phyloP scores from a whole-genome alignment of 2,113 vertebrate species.

The Gallinago undulata region DNA sequence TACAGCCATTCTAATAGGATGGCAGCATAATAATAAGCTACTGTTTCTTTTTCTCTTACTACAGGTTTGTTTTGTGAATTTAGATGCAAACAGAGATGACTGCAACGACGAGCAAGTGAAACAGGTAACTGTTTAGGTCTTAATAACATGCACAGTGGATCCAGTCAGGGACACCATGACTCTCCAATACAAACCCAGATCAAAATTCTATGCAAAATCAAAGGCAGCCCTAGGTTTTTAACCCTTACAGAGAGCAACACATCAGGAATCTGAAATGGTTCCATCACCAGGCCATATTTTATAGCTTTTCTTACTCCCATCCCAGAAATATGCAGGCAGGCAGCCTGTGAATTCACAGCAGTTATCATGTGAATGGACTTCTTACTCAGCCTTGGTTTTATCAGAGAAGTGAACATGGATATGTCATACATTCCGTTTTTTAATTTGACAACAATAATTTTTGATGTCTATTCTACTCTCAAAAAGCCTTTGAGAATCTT shows the following conservation, averaged over 20 bases:
- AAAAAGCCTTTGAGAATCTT: not conserved
- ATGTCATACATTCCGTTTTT: not conserved
- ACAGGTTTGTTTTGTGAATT: slow-evolving; percentile 94
- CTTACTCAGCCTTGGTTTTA: not conserved
- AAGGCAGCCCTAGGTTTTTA: not conserved
- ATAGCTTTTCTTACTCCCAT: not conserved
- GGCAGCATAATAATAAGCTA: not conserved
- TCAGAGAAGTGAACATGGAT: not conserved
- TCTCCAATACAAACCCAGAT: not conserved
- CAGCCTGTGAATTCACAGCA: not conserved
- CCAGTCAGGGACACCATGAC: not conserved
- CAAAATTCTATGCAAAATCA: not conserved
- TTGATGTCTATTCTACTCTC: not conserved
- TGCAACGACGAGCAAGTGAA: slow-evolving; percentile 74
- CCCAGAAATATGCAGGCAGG: not conserved
- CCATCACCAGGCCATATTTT: not conserved
- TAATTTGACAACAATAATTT: not conserved
- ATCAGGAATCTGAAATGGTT: not conserved
- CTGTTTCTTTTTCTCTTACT: slow-evolving; percentile 11
- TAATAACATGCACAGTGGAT: not conserved
- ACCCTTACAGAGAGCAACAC: not conserved
- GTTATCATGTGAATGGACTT: not conserved
- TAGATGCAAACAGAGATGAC: slow-evolving; percentile 81
- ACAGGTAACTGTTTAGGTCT: slow-evolving; percentile 70
- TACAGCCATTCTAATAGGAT: not conserved